phyloP scores from a whole-genome alignment of 2,797 vertebrate species.

The Syncerus caffer region DNA sequence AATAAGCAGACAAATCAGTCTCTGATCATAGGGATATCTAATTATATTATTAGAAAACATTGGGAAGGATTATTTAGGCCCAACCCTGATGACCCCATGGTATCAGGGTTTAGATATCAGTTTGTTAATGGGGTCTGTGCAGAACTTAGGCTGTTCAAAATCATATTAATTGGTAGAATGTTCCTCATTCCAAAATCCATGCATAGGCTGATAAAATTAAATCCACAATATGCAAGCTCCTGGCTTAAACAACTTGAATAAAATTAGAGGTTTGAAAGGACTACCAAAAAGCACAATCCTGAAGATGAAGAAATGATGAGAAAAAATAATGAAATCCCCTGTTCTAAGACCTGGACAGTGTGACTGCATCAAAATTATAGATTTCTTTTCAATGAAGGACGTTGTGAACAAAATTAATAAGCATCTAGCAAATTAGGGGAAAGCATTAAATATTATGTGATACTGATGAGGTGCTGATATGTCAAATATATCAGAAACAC shows the following conservation, averaged over 20 bases:
- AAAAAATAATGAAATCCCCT: not conserved
- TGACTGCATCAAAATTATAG: not conserved
- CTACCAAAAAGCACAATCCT: not conserved
- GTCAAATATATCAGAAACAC: not conserved
- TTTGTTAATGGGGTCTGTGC: not conserved
- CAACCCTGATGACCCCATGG: not conserved
- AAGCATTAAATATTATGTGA: not conserved
- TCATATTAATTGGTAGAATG: not conserved
- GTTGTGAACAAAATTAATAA: not conserved
- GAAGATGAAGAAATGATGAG: not conserved
- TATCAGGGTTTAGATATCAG: not conserved
- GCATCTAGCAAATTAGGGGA: not conserved
- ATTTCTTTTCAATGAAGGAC: not conserved
- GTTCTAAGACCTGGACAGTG: not conserved
- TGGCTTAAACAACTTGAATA: not conserved
- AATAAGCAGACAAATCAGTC: not conserved
- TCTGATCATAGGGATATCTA: not conserved
- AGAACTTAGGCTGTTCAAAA: not conserved
- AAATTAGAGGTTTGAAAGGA: not conserved
- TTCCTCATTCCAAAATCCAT: not conserved
- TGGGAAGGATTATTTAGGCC: not conserved
- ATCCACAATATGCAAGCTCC: not conserved
- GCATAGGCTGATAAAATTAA: not conserved
- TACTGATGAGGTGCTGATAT: not conserved
- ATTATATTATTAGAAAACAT: not conserved